A percentile compares a stretch with the other conserved stretches of the same genome.
Conservation (phyloP, 2,797 vertebrate species). For the Betta splendens region DNA sequence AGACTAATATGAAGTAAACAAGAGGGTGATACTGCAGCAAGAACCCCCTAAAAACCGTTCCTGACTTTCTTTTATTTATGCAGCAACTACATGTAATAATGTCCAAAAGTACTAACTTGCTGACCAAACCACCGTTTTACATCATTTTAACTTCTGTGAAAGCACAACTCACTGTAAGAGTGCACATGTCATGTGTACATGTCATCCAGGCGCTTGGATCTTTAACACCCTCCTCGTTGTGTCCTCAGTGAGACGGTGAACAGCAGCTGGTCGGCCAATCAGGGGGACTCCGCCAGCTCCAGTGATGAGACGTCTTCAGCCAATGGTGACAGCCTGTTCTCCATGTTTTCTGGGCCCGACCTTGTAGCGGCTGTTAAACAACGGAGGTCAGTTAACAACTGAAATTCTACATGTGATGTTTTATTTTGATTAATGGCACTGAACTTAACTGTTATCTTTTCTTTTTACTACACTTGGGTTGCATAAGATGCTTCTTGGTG, state of each 20-base stretch:
- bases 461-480: background rate
- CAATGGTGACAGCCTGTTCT: slow-evolving; percentile 98
- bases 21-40: background rate
- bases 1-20: slow-evolving; percentile 28
- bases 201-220: background rate
- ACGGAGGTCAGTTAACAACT: slow-evolving; percentile 83
- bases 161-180: too few species aligned
- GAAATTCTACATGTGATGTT: background rate
- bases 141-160: background rate
- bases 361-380: slow-evolving; percentile 98
- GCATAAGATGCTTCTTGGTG: background rate
- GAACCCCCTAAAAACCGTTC: background rate
- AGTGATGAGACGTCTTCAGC: slow-evolving; percentile 98
- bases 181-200: too few species aligned
- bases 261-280: slow-evolving; percentile 93
- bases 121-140: background rate
- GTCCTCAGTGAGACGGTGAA: slow-evolving; percentile 86
- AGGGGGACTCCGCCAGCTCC: slow-evolving; percentile 97
- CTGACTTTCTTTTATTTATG: background rate
- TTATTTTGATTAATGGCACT: background rate
- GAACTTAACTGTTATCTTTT: background rate
- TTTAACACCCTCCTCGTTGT: slow-evolving; percentile 8
- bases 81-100: too few species aligned
- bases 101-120: too few species aligned
- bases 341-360: slow-evolving; percentile 99